Conservation (phyloP, 2,113 vertebrate species). For the Cathartes aura region DNA sequence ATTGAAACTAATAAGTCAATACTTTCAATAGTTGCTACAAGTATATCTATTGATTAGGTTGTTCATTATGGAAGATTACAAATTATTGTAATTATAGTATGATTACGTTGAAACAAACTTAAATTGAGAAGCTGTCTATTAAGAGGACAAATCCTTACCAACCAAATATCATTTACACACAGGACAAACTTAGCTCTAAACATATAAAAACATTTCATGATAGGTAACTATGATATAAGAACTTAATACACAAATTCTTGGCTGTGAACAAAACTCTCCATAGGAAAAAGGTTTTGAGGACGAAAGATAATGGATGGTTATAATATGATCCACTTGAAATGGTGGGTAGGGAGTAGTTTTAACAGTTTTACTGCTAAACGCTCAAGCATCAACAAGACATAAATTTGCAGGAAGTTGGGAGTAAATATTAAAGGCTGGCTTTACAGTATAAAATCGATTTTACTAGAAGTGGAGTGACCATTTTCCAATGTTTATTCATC, state of each 20-base stretch:
- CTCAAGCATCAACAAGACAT: background rate
- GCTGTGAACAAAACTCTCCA: background rate
- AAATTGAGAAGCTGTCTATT: background rate
- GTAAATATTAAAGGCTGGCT: background rate
- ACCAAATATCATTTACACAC: background rate
- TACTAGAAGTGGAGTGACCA: background rate
- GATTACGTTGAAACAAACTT: background rate
- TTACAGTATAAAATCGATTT: background rate
- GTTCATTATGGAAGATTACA: background rate
- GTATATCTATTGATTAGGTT: background rate
- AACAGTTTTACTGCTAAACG: background rate
- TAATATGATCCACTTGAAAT: background rate
- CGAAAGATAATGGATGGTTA: background rate
- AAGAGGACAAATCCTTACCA: background rate
- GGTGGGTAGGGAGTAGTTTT: background rate
- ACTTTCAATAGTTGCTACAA: background rate
- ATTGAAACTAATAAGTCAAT: background rate
- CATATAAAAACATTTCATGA: background rate
- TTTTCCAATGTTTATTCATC: slow-evolving; percentile 15
- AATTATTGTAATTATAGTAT: background rate
- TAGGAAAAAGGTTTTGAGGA: background rate
- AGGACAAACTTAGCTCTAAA: background rate
- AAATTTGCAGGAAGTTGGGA: background rate
- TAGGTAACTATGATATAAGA: background rate
- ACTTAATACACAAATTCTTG: background rate